phyloP scores from a whole-genome alignment of 2,888 invertebrate species.

The Cheilosia impressa region DNA sequence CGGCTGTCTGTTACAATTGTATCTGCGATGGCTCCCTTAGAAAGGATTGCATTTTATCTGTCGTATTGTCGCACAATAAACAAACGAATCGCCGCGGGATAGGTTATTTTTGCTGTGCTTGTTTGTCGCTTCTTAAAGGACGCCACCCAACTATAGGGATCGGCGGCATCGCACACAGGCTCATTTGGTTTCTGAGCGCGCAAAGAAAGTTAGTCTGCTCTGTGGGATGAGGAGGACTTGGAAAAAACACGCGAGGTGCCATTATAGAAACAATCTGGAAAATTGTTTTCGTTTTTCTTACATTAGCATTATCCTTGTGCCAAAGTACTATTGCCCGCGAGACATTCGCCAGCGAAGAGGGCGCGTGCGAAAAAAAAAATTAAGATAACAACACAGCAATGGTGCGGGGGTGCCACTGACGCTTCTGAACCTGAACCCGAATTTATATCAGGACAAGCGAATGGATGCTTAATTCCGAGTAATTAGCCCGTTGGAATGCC shows the following conservation, averaged over 20 bases:
- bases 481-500: conserved; percentile 68
- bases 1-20: conserved; percentile 72
- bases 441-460: conserved; percentile 63
- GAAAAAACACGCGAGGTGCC: conserved; percentile 69
- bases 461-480: conserved; percentile 71
- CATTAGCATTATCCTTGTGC: conserved; percentile 75
- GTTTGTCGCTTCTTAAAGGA: conserved; percentile 61
- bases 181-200: conserved; percentile 48
- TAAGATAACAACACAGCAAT: conserved; percentile 56
- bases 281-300: conserved; percentile 73
- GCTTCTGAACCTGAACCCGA: conserved; percentile 61
- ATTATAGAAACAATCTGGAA: conserved; percentile 74
- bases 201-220: not conserved
- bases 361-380: conserved; percentile 58
- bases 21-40: conserved; percentile 48
- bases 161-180: conserved; percentile 35
- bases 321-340: conserved; percentile 70
- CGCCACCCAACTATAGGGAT: conserved; percentile 48
- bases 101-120: conserved; percentile 54
- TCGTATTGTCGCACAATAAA: conserved; percentile 70
- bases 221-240: not conserved
- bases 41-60: conserved; percentile 75
- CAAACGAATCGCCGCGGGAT: conserved; percentile 70
- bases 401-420: conserved; percentile 12
- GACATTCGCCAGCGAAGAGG: conserved; percentile 44